These are phyloP conservation scores for Hirtodrosophila confusa DNA, from an alignment of 2,888 invertebrate genomes.

Conservation along the genomic window DNA sequence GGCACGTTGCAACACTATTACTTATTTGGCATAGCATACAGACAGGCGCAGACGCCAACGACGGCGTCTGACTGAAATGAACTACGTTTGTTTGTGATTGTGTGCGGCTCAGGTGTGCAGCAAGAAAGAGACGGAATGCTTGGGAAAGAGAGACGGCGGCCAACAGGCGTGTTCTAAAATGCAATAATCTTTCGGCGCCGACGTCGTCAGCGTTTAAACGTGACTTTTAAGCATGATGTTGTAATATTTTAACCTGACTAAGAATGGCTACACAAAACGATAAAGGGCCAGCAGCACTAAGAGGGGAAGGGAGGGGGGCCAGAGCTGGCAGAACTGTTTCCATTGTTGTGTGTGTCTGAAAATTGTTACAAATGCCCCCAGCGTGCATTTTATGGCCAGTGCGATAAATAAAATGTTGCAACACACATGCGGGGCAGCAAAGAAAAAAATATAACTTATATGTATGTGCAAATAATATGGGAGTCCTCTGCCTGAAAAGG, in stretches of 20 bases:
- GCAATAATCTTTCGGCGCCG: constrained; percentile 80
- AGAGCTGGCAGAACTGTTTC: constrained; percentile 32
- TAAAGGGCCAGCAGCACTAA: neutral
- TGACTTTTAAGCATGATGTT: constrained; percentile 81
- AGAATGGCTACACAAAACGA: constrained; percentile 48
- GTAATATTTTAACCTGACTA: constrained; percentile 80
- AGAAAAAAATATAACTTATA: constrained; percentile 10
- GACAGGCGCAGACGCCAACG: constrained; percentile 58
- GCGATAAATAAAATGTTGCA: constrained; percentile 80
- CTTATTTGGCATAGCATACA: constrained; percentile 69
- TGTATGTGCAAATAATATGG: constrained; percentile 72
- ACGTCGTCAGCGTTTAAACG: constrained; percentile 79
- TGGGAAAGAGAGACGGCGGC: constrained; percentile 4
- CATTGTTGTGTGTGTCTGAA: constrained; percentile 74
- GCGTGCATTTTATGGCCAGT: constrained; percentile 79
- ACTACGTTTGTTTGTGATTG: constrained; percentile 71
- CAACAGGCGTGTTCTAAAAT: constrained; percentile 57
- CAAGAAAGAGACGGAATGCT: neutral
- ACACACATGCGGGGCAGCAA: constrained; percentile 31
- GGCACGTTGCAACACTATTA: constrained; percentile 82
- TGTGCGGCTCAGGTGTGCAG: constrained; percentile 54
- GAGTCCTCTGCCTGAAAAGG: constrained; percentile 50
- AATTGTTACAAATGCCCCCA: constrained; percentile 79
- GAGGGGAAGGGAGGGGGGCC: neutral
- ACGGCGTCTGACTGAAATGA: constrained; percentile 57